These are phyloP conservation scores for Nomia melanderi DNA, from an alignment of 1,140 invertebrate species.

Conservation along the genomic window DNA sequence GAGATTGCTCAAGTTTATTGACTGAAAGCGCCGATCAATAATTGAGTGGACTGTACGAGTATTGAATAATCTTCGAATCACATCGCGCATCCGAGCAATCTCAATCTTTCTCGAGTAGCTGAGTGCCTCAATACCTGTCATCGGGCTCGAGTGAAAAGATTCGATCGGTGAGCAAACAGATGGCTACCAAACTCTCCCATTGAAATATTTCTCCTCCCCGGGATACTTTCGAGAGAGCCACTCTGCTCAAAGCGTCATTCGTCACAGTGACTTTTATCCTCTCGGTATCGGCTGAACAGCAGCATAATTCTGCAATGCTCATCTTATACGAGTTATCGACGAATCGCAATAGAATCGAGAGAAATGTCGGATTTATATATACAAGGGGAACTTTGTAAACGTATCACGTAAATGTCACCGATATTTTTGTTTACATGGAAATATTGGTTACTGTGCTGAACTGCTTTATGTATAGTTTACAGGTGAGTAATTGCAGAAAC, in stretches of 20 bases:
- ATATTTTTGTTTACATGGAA: too few relatives aligned
- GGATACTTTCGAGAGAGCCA: not conserved
- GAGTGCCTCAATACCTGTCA: not conserved
- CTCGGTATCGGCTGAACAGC: not conserved
- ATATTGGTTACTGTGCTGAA: too few relatives aligned
- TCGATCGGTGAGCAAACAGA: slow-evolving; percentile 4
- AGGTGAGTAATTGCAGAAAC: too few relatives aligned
- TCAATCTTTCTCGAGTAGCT: slow-evolving; percentile 16
- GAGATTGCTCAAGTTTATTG: slow-evolving; percentile 20
- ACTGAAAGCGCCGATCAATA: slow-evolving; percentile 33
- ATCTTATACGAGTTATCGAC: too few relatives aligned
- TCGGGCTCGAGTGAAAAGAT: slow-evolving; percentile 36
- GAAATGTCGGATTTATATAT: too few relatives aligned
- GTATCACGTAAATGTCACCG: too few relatives aligned
- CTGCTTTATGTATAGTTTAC: too few relatives aligned
- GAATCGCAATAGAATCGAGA: too few relatives aligned
- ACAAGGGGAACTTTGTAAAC: too few relatives aligned
- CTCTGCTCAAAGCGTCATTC: not conserved
- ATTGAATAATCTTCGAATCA: slow-evolving; percentile 34
- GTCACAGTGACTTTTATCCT: too few relatives aligned
- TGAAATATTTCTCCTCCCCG: not conserved
- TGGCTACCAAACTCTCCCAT: not conserved
- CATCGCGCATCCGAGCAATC: slow-evolving; percentile 16
- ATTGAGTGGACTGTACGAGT: slow-evolving; percentile 42
- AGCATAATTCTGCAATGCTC: too few relatives aligned